phyloP scores from a whole-genome alignment of 2,888 invertebrate species.

The Brenthis ino region DNA sequence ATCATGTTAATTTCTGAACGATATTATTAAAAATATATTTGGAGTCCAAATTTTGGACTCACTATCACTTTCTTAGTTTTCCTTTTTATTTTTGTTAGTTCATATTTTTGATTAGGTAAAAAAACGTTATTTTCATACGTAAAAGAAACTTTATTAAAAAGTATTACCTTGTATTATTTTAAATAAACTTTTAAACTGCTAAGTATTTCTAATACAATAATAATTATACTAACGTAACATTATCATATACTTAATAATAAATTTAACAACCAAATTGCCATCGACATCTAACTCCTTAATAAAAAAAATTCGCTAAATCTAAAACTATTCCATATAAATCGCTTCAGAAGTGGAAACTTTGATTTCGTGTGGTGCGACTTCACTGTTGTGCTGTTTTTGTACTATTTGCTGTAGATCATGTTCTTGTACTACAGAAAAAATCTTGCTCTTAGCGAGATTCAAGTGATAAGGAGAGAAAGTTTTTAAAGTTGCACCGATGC shows the following conservation, averaged over 20 bases:
- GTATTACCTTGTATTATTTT: not conserved
- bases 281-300: not conserved
- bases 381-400: conserved; percentile 49
- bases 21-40: too few relatives aligned
- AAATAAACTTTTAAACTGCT: too few relatives aligned
- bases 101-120: too few relatives aligned
- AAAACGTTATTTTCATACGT: too few relatives aligned
- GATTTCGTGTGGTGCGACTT: conserved; percentile 48
- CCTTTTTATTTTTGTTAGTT: too few relatives aligned
- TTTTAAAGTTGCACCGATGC: conserved; percentile 70
- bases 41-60: too few relatives aligned
- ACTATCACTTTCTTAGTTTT: too few relatives aligned
- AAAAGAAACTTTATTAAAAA: conserved; percentile 5
- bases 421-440: conserved; percentile 73
- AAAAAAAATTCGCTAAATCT: not conserved
- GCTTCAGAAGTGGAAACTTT: conserved; percentile 48
- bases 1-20: too few relatives aligned
- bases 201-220: not conserved
- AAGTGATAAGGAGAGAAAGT: conserved; percentile 72
- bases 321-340: conserved; percentile 45
- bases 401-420: conserved; percentile 75
- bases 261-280: not conserved
- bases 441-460: conserved; percentile 74
- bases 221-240: not conserved
- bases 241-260: not conserved